A percentile compares a stretch with the other conserved stretches of the same genome.
Evolutionary conservation across 2,113 vertebrate species (phyloP).

Genomic region (Morone saxatilis): DNA sequence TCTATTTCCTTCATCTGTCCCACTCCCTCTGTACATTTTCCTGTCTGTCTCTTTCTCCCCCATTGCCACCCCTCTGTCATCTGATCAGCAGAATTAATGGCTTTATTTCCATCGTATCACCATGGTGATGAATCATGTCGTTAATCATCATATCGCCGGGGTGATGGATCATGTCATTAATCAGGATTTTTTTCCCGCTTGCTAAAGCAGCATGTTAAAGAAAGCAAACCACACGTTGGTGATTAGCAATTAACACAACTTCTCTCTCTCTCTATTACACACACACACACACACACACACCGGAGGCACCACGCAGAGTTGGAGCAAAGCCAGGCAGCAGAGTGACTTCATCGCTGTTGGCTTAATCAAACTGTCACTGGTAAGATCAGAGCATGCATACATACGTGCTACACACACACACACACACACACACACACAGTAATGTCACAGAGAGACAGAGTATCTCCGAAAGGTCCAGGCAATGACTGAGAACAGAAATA

Average conservation of each 20-base stretch:
- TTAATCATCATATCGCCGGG: slow-evolving; percentile 79
- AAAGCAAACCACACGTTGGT: slow-evolving; percentile 72
- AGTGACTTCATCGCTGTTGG: slow-evolving; percentile 67
- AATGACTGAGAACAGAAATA: too few relatives aligned
- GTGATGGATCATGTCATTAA: slow-evolving; percentile 80
- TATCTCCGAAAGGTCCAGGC: too few relatives aligned
- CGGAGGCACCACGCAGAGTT: slow-evolving; percentile 58
- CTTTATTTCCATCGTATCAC: slow-evolving; percentile 77
- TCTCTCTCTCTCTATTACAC: slow-evolving; percentile 29
- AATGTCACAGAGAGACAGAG: too few relatives aligned
- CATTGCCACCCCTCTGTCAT: slow-evolving; percentile 60
- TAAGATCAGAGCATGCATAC: slow-evolving; percentile 43
- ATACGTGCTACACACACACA: background rate
- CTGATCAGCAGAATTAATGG: slow-evolving; percentile 79
- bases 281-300: slow-evolving; percentile 38
- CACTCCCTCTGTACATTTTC: slow-evolving; percentile 39
- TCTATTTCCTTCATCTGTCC: slow-evolving; percentile 11
- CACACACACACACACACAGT: too few relatives aligned
- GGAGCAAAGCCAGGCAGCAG: slow-evolving; percentile 60
- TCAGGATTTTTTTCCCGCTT: slow-evolving; percentile 54
- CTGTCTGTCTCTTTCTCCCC: slow-evolving; percentile 55
- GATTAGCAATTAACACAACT: slow-evolving; percentile 75
- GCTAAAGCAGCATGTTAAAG: slow-evolving; percentile 63
- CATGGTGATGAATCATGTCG: slow-evolving; percentile 77
- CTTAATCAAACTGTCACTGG: slow-evolving; percentile 70